A percentile compares a stretch with the other conserved stretches of the same genome.
phyloP scores from a whole-genome alignment of 2,888 invertebrate species.

The Drosophila meridionalis region DNA sequence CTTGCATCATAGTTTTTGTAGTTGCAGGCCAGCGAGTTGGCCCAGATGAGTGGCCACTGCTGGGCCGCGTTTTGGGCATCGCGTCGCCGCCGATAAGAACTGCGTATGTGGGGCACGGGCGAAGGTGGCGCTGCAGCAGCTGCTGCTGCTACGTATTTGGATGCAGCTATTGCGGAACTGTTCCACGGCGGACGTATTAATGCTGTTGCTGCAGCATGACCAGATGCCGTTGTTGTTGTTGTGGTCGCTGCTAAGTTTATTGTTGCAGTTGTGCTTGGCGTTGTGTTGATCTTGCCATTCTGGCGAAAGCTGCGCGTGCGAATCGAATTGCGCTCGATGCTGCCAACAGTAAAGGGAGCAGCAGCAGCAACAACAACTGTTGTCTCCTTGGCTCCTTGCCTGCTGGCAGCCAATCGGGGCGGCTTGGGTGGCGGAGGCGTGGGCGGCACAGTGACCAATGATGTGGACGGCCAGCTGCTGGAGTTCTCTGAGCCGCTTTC shows the following conservation, averaged over 20 bases:
- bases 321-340: slow-evolving; percentile 69
- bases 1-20: slow-evolving; percentile 83
- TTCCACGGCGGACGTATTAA: slow-evolving; percentile 80
- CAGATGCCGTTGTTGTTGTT: slow-evolving; percentile 3
- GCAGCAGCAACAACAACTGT: neutral
- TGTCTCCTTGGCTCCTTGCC: slow-evolving; percentile 48
- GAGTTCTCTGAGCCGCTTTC: slow-evolving; percentile 85
- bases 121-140: slow-evolving; percentile 63
- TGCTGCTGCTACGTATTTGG: slow-evolving; percentile 58
- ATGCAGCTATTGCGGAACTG: slow-evolving; percentile 71
- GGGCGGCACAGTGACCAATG: slow-evolving; percentile 23
- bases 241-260: slow-evolving; percentile 3
- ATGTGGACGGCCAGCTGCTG: slow-evolving; percentile 65
- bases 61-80: slow-evolving; percentile 76
- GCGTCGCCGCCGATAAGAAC: slow-evolving; percentile 81
- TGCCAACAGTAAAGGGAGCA: slow-evolving; percentile 8
- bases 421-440: slow-evolving; percentile 63
- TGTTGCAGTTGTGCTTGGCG: slow-evolving; percentile 12
- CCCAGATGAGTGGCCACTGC: slow-evolving; percentile 83
- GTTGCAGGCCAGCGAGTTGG: slow-evolving; percentile 81
- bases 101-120: slow-evolving; percentile 66
- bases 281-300: slow-evolving; percentile 37
- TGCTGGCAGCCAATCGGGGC: slow-evolving; percentile 61
- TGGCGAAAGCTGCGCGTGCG: slow-evolving; percentile 75
- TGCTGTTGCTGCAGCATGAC: slow-evolving; percentile 6